phyloP scores from a whole-genome alignment of 1,140 invertebrate genomes.

The Leptoteleia sp. region DNA sequence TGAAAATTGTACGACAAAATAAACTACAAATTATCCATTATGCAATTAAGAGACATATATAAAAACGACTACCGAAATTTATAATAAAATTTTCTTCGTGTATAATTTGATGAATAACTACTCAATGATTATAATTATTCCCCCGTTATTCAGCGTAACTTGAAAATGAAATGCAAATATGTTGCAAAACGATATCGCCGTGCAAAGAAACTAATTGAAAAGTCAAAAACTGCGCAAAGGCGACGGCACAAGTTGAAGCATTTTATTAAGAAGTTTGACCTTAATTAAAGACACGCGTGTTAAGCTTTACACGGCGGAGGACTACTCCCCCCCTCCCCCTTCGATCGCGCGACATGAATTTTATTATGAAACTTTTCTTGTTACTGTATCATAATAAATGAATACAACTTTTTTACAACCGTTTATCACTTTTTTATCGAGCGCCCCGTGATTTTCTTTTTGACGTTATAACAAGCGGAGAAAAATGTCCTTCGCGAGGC shows the following conservation, averaged over 20 bases:
- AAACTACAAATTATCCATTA: too few species aligned
- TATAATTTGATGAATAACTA: too few species aligned
- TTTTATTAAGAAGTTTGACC: conserved; percentile 16
- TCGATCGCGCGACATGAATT: conserved; percentile 23
- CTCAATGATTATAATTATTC: too few species aligned
- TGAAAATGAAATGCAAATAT: too few species aligned
- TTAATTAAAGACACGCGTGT: conserved; percentile 41
- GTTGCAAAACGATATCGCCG: background rate
- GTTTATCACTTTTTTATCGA: conserved; percentile 32
- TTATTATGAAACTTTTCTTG: conserved; percentile 42
- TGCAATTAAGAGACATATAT: too few species aligned
- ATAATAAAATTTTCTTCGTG: too few species aligned
- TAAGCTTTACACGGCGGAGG: conserved; percentile 21
- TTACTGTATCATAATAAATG: conserved; percentile 43
- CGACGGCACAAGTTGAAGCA: conserved; percentile 2
- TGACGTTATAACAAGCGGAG: conserved; percentile 3
- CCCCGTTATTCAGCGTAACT: too few species aligned
- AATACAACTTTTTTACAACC: conserved; percentile 27
- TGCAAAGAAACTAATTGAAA: conserved; percentile 4
- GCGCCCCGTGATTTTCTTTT: background rate
- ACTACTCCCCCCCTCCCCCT: conserved; percentile 9
- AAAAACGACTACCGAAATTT: too few species aligned
- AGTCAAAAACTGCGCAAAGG: background rate
- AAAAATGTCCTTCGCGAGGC: conserved; percentile 1
- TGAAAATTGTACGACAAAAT: too few species aligned